Percentiles rank a stretch among this genome's conserved stretches.
Evolutionary conservation across 2,888 invertebrate species (phyloP).

Genomic region (Acanthococcus lagerstroemiae): DNA sequence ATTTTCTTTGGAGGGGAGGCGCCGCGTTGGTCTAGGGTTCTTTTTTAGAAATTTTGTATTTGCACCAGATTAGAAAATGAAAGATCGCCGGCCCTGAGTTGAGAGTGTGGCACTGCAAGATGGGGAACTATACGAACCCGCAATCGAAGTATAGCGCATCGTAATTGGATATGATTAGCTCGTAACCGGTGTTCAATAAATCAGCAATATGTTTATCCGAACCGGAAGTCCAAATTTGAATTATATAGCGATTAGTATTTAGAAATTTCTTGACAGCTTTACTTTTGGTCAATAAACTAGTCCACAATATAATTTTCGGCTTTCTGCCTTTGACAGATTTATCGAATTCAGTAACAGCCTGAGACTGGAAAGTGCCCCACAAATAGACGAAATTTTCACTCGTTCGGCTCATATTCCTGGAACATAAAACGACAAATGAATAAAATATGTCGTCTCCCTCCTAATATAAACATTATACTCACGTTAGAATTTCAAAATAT

Average conservation of each 20-base stretch:
- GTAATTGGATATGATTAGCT: constrained; percentile 72
- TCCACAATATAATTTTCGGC: constrained; percentile 55
- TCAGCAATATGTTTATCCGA: constrained; percentile 54
- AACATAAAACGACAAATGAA: background rate
- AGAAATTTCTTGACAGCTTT: constrained; percentile 56
- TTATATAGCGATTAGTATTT: constrained; percentile 63
- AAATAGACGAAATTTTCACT: constrained; percentile 41
- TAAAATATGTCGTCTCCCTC: background rate
- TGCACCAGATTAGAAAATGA: no score
- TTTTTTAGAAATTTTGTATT: no score
- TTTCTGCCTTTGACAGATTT: constrained; percentile 38
- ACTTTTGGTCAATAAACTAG: constrained; percentile 62
- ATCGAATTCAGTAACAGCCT: constrained; percentile 51
- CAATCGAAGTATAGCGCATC: constrained; percentile 44
- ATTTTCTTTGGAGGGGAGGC: no score
- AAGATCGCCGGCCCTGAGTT: no score
- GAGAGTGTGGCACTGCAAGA: no score
- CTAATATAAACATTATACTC: no score
- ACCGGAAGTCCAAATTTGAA: constrained; percentile 72
- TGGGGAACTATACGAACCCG: constrained; percentile 24
- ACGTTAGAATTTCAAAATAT: no score
- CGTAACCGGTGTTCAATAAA: constrained; percentile 60
- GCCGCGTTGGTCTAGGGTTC: no score
- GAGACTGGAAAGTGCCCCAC: constrained; percentile 66
- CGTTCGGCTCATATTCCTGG: background rate